These are phyloP conservation scores for Leptinotarsa tumamoca DNA, from an alignment of 2,888 invertebrate species.

Conservation along the genomic window DNA sequence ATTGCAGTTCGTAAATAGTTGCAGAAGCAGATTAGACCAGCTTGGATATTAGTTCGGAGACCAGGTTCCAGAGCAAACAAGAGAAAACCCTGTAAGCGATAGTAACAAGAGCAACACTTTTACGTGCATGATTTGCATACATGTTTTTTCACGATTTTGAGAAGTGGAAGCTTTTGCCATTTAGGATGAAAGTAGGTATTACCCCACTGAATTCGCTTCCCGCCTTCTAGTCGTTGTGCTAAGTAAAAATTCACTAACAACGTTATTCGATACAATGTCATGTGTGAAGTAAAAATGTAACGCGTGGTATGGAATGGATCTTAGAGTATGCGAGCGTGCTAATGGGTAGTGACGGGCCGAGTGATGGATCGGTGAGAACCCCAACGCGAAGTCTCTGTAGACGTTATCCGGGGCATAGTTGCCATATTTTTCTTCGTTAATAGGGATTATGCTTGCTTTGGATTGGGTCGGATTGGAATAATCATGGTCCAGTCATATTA, in stretches of 20 bases:
- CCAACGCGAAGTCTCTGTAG: slow-evolving; percentile 61
- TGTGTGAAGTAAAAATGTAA: slow-evolving; percentile 49
- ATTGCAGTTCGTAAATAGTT: no score
- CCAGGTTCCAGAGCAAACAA: no score
- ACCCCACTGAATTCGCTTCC: neutral
- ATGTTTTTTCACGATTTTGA: no score
- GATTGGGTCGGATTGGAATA: neutral
- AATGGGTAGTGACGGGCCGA: slow-evolving; percentile 75
- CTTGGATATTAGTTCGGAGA: no score
- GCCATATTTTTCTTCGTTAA: slow-evolving; percentile 27
- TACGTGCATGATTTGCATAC: no score
- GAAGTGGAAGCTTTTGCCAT: no score
- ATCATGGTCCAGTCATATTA: neutral
- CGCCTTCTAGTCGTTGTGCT: slow-evolving; percentile 20
- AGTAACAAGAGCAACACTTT: no score
- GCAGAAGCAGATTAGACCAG: no score
- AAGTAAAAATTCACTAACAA: slow-evolving; percentile 33
- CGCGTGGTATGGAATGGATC: slow-evolving; percentile 56
- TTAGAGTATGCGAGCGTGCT: slow-evolving; percentile 69
- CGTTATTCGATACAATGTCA: slow-evolving; percentile 37
- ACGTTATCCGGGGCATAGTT: slow-evolving; percentile 59
- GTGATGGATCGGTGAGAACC: slow-evolving; percentile 66
- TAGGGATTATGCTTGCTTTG: neutral
- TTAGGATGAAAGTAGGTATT: no score
- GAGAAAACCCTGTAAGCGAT: no score